Evolutionary conservation across 2,113 vertebrate species (phyloP).

Genomic region (Tylochromis polylepis): DNA sequence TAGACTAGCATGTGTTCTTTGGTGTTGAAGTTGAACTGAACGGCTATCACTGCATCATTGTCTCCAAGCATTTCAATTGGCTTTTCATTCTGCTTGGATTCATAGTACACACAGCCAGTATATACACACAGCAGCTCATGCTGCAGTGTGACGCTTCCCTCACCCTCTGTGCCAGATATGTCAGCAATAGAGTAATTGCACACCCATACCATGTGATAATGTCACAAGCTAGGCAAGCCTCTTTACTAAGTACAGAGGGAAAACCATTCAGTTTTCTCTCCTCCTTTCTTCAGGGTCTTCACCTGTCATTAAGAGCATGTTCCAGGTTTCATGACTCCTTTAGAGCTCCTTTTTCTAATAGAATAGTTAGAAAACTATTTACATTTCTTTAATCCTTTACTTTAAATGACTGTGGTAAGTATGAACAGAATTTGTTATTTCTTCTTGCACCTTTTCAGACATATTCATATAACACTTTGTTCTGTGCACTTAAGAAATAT

Average conservation of each 20-base stretch:
- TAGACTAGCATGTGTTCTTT: not conserved
- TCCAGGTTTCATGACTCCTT: not conserved
- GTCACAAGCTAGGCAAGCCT: not conserved
- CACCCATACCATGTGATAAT: not conserved
- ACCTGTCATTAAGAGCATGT: not conserved
- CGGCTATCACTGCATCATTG: not conserved
- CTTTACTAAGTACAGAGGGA: not conserved
- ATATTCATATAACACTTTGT: not conserved
- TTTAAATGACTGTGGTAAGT: not conserved
- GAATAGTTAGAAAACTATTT: not conserved
- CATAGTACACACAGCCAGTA: not conserved
- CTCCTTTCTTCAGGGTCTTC: not conserved
- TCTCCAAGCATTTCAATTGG: not conserved
- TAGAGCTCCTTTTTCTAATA: not conserved
- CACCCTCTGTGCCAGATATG: conserved; percentile 42
- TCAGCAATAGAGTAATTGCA: conserved; percentile 44
- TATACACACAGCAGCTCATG: not conserved
- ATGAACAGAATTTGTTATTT: not conserved
- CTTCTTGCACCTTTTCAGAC: not conserved
- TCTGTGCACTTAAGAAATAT: not conserved
- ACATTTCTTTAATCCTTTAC: not conserved
- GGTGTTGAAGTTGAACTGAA: not conserved
- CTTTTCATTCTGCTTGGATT: not conserved
- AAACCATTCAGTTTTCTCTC: not conserved
- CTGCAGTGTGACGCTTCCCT: conserved; percentile 14